phyloP scores from a whole-genome alignment of 1,140 invertebrate genomes.

The Drosophila sp. region DNA sequence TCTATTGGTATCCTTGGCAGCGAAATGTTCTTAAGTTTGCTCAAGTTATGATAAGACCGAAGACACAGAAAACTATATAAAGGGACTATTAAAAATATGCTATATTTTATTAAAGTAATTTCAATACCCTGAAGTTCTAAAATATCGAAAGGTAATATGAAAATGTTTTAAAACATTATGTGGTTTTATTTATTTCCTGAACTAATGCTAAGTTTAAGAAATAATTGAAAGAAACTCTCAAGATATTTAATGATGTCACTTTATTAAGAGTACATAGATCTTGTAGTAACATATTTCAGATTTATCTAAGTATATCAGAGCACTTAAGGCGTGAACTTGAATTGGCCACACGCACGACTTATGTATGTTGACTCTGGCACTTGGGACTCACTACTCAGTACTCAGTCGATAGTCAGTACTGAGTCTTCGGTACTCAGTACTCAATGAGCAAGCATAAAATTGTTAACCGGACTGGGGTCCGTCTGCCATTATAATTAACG shows the following conservation, averaged over 20 bases:
- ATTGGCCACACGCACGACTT: conserved; percentile 61
- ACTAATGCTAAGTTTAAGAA: too few relatives aligned
- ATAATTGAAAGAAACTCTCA: too few relatives aligned
- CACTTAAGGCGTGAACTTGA: conserved; percentile 59
- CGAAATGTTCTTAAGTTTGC: conserved; percentile 39
- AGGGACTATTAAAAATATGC: not conserved
- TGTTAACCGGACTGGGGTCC: conserved; percentile 21
- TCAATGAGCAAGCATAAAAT: conserved; percentile 66
- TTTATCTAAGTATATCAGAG: conserved; percentile 27
- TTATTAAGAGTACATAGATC: conserved; percentile 14
- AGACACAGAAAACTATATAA: not conserved
- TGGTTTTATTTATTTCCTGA: too few relatives aligned
- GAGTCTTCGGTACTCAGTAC: conserved; percentile 1
- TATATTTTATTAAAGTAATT: not conserved
- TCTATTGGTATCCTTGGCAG: conserved; percentile 51
- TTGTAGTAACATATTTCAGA: conserved; percentile 44
- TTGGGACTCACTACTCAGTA: conserved; percentile 11
- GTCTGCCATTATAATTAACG: conserved; percentile 61
- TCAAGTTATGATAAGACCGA: conserved; percentile 42
- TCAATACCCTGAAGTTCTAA: not conserved
- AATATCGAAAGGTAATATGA: too few relatives aligned
- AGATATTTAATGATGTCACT: conserved; percentile 29
- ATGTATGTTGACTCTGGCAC: conserved; percentile 7
- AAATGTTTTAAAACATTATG: not conserved
- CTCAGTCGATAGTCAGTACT: conserved; percentile 12